Base-by-base conservation (phyloP, 2,113 vertebrate species). In the Aplodontia rufa region DNA sequence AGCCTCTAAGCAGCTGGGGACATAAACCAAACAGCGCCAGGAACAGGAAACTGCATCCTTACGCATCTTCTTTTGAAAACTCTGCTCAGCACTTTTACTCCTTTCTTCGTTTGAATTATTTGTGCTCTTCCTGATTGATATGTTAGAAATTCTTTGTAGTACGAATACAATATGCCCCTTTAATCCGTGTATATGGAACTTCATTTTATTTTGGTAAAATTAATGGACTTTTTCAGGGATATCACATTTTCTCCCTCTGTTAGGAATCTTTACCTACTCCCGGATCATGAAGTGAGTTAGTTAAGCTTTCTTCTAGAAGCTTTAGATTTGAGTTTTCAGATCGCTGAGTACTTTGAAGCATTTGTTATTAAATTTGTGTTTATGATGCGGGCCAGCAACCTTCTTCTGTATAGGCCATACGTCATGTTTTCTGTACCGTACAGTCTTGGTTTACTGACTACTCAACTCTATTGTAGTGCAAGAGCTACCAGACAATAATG, bases 401-500 rank as follows among this genome's bases (percentile, higher is more conserved):
- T 66, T 68, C 32, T n/a, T n/a, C n/a, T n/a, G n/a, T n/a, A n/a
- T n/a, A 58, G 11, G 53, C 2, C 47, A 2, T 13, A 47, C 45
- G 4, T 47, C 78, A 6, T 0, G n/a, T 35, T 28, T 58, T 40
- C 5, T 60, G 55, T n/a, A 6, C 5, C 28, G 8, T 32, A 14
- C 6, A 20, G 17, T 35, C 11, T 49, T 24, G 30, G 19, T 10
- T 9, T 60, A 9, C 6, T 6, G 17, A n/a, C 62, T 30, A 6
- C 24, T 62, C 60, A 47, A 8, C 8, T 42, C 37, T 35, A n/a
- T 19, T 8, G 37, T 58, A 35, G 2, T 16, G 4, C 17, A 88
- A n/a, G 30, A 20, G 16, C n/a, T 26, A 26, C 8, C 19, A 40
- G 6, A 35, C 1, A 11, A 49, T 7, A 26, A n/a, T n/a, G 0